Conservation (phyloP, 2,797 vertebrate species). For the Coregonus sp. region DNA sequence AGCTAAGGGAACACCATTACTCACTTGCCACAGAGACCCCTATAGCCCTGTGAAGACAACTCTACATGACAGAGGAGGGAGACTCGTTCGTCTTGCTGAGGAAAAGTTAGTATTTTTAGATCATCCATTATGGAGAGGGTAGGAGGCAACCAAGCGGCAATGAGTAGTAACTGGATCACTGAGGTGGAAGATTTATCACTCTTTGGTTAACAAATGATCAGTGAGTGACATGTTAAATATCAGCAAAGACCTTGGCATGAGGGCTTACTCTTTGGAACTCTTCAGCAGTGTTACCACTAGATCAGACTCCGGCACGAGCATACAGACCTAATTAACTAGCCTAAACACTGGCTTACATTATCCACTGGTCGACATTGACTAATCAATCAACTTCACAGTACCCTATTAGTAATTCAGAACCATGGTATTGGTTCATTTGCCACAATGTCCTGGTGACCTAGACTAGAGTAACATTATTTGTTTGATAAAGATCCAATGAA, state of each 20-base stretch:
- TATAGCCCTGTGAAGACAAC: background rate
- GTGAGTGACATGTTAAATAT: slow-evolving; percentile 25
- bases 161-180: background rate
- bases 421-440: background rate
- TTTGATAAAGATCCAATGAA: background rate
- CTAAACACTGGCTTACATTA: background rate
- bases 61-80: background rate
- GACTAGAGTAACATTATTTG: background rate
- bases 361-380: background rate
- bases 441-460: background rate
- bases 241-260: slow-evolving; percentile 4
- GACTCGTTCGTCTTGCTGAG: background rate
- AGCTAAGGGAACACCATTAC: background rate
- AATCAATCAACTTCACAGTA: background rate
- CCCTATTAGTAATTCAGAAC: slow-evolving; percentile 3
- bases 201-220: slow-evolving; percentile 18
- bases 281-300: background rate
- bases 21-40: background rate
- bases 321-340: background rate
- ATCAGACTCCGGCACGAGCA: background rate
- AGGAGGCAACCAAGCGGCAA: background rate
- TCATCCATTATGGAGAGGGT: slow-evolving; percentile 13
- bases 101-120: slow-evolving; percentile 35
- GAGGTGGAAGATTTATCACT: slow-evolving; percentile 23
- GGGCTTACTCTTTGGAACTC: background rate